Evolutionary conservation across 2,797 vertebrate species (phyloP).

Genomic region (Trachurus trachurus): DNA sequence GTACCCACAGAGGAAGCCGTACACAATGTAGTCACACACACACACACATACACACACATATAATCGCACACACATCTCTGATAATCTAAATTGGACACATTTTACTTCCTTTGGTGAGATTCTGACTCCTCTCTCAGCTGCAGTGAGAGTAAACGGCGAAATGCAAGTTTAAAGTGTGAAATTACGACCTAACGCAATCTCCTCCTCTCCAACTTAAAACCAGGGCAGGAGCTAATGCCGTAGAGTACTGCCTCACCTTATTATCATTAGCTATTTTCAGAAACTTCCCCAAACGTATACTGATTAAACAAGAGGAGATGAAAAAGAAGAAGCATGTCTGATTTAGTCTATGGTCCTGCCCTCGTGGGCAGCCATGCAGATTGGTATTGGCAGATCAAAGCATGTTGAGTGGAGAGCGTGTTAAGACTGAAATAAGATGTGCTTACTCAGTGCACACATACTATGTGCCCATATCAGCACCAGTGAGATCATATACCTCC

Average conservation of each 20-base stretch:
- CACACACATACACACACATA: not conserved
- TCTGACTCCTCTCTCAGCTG: constrained; percentile 49
- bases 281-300: constrained; percentile 49
- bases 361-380: constrained; percentile 44
- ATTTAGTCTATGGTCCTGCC: constrained; percentile 30
- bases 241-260: constrained; percentile 55
- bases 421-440: constrained; percentile 49
- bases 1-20: constrained; percentile 35
- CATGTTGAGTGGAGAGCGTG: constrained; percentile 33
- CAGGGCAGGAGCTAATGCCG: constrained; percentile 48
- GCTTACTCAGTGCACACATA: constrained; percentile 26
- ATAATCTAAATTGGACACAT: constrained; percentile 24
- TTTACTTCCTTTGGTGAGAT: constrained; percentile 23
- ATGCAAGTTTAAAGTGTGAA: constrained; percentile 71
- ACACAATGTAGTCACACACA: constrained; percentile 21
- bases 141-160: constrained; percentile 40
- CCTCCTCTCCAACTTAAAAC: constrained; percentile 49
- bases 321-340: constrained; percentile 51
- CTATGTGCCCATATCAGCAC: constrained; percentile 15
- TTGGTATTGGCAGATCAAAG: constrained; percentile 73
- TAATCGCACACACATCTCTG: constrained; percentile 14
- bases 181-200: constrained; percentile 69
- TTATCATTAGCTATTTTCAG: constrained; percentile 67
- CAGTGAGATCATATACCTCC: constrained; percentile 47
- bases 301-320: constrained; percentile 64